Percentiles rank a stretch among this genome's conserved stretches.
These are phyloP conservation scores for Temnothorax nylanderi DNA, from an alignment of 1,140 invertebrate species.

Conservation along the genomic window DNA sequence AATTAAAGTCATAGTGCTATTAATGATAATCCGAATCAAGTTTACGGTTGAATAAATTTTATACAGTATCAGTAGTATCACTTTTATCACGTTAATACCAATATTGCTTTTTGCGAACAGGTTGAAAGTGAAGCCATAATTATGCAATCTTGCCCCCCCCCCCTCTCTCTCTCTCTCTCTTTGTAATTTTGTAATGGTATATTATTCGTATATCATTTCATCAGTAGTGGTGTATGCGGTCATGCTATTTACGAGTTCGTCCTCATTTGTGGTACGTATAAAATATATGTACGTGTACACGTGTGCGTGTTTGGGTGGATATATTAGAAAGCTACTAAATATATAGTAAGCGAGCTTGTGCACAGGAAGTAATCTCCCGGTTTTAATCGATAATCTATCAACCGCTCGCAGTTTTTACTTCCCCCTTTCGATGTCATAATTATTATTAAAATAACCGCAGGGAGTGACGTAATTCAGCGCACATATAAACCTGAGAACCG, in stretches of 20 bases:
- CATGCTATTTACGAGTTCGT: background rate
- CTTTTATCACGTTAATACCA: background rate
- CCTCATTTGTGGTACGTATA: background rate
- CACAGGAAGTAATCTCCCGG: slow-evolving; percentile 3
- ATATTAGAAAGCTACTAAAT: slow-evolving; percentile 42
- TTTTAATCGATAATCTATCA: slow-evolving; percentile 44
- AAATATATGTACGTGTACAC: background rate
- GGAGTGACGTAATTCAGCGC: slow-evolving; percentile 44
- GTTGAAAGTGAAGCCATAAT: background rate
- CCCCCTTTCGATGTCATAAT: slow-evolving; percentile 40
- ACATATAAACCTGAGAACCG: background rate
- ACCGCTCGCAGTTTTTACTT: slow-evolving; percentile 34
- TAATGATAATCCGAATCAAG: background rate
- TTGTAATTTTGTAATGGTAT: background rate
- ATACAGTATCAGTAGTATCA: background rate
- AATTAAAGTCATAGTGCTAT: slow-evolving; percentile 35
- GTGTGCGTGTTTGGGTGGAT: background rate
- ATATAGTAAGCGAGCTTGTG: background rate
- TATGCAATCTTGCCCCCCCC: background rate
- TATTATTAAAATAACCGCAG: slow-evolving; percentile 50
- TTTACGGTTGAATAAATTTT: slow-evolving; percentile 28
- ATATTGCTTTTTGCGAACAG: background rate
- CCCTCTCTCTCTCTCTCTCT: background rate
- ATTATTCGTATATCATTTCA: background rate
- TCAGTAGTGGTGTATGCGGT: background rate